phyloP scores from a whole-genome alignment of 2,113 vertebrate genomes.

The Carassius gibelio region DNA sequence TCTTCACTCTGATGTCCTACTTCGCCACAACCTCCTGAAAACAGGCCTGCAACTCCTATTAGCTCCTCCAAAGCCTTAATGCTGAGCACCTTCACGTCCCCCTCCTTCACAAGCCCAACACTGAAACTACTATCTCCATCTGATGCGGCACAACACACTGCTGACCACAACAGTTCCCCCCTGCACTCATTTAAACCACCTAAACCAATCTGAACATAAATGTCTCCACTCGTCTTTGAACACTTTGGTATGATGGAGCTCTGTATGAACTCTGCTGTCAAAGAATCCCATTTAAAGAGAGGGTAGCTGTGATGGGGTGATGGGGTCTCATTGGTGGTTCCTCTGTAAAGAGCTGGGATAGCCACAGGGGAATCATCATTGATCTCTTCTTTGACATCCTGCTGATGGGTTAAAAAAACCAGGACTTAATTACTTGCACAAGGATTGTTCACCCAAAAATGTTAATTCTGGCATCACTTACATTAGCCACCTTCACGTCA shows the following conservation, averaged over 20 bases:
- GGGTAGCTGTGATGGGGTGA: conserved; percentile 34
- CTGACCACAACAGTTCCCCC: conserved; percentile 66
- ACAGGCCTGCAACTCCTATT: conserved; percentile 67
- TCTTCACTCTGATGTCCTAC: conserved; percentile 34
- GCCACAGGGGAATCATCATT: conserved; percentile 43
- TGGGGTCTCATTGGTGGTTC: conserved; percentile 15
- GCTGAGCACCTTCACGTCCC: conserved; percentile 61
- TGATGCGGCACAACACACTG: conserved; percentile 69
- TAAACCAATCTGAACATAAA: conserved; percentile 72
- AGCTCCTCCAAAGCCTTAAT: conserved; percentile 70
- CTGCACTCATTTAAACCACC: conserved; percentile 58
- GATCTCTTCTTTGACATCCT: conserved; percentile 28
- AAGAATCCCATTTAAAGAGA: conserved; percentile 68
- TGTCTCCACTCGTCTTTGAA: conserved; percentile 54
- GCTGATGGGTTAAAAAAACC: conserved; percentile 35
- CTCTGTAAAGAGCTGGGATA: conserved; percentile 66
- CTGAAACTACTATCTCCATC: conserved; percentile 63
- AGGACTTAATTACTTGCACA: background rate
- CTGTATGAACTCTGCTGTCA: conserved; percentile 64
- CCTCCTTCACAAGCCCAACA: conserved; percentile 66
- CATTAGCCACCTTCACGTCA: background rate
- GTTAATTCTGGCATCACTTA: background rate
- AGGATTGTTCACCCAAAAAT: background rate
- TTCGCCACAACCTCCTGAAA: conserved; percentile 69
- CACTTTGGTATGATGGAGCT: conserved; percentile 65